These are phyloP conservation scores for Dendrolimus pini DNA, from an alignment of 2,888 invertebrate genomes.

Conservation along the genomic window DNA sequence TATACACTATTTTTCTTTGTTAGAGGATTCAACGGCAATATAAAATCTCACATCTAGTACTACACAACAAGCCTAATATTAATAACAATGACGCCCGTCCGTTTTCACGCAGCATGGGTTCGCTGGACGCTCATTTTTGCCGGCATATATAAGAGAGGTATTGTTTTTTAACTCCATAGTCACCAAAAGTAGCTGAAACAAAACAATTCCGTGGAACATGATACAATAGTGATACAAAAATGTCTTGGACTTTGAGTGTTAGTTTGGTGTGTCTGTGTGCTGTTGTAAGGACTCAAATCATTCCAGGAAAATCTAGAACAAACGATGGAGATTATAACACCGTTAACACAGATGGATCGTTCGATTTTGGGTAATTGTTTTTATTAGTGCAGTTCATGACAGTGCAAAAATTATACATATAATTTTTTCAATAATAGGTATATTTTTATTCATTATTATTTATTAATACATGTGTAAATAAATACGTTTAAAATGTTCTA, in stretches of 20 bases:
- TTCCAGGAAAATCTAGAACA: constrained; percentile 61
- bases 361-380: constrained; percentile 79
- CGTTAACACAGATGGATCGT: constrained; percentile 83
- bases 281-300: constrained; percentile 58
- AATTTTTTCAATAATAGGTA: background rate
- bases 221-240: constrained; percentile 26
- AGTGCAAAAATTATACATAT: too few species aligned
- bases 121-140: constrained; percentile 58
- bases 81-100: constrained; percentile 73
- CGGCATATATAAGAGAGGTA: constrained; percentile 64
- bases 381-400: background rate
- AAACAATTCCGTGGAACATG: constrained; percentile 21
- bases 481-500: too few species aligned
- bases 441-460: too few species aligned
- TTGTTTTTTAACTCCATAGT: constrained; percentile 66
- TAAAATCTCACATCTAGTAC: constrained; percentile 12
- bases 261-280: constrained; percentile 54
- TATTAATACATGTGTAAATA: too few species aligned
- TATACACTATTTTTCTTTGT: too few species aligned
- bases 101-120: constrained; percentile 64
- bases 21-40: background rate
- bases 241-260: constrained; percentile 56
- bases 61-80: constrained; percentile 29
- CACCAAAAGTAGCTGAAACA: constrained; percentile 18
- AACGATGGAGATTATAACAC: constrained; percentile 79